Percentiles rank a stretch among this genome's conserved stretches.
Evolutionary conservation across 2,888 invertebrate genomes (phyloP).

Genomic region (Drosophila mettleri): DNA sequence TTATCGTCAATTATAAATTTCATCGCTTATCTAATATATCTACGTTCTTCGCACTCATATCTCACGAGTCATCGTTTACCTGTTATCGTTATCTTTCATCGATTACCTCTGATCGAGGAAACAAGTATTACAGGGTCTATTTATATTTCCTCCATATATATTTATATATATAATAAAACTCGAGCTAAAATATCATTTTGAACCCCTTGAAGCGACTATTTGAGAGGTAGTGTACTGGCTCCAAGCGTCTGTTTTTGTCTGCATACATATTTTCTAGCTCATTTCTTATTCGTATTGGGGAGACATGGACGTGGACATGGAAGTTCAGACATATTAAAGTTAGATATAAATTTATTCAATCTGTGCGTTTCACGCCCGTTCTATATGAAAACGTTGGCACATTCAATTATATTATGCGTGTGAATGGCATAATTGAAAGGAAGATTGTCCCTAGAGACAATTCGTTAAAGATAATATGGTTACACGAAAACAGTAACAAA

Average conservation of each 20-base stretch:
- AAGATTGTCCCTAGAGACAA: constrained; percentile 71
- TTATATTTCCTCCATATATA: too few relatives aligned
- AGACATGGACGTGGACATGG: too few relatives aligned
- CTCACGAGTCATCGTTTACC: neutral
- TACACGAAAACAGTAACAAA: constrained; percentile 68
- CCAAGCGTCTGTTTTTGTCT: too few relatives aligned
- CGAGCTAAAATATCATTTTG: too few relatives aligned
- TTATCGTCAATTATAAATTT: too few relatives aligned
- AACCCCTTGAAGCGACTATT: too few relatives aligned
- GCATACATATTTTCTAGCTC: too few relatives aligned
- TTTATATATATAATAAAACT: too few relatives aligned
- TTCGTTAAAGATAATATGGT: constrained; percentile 78
- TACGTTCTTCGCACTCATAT: too few relatives aligned
- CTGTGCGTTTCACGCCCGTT: constrained; percentile 7
- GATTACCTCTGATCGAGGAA: neutral
- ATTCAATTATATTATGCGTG: constrained; percentile 77
- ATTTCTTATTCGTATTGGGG: neutral
- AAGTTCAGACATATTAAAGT: neutral
- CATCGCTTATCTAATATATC: too few relatives aligned
- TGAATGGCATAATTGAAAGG: constrained; percentile 75
- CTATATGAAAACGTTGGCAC: constrained; percentile 38
- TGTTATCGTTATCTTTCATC: neutral
- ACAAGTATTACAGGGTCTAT: too few relatives aligned
- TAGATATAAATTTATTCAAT: constrained; percentile 36
- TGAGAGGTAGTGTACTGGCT: too few relatives aligned